Evolutionary conservation across 2,888 invertebrate species (phyloP), one percentile per base, ranked within the genome.

Genomic region (Nezara viridula): DNA sequence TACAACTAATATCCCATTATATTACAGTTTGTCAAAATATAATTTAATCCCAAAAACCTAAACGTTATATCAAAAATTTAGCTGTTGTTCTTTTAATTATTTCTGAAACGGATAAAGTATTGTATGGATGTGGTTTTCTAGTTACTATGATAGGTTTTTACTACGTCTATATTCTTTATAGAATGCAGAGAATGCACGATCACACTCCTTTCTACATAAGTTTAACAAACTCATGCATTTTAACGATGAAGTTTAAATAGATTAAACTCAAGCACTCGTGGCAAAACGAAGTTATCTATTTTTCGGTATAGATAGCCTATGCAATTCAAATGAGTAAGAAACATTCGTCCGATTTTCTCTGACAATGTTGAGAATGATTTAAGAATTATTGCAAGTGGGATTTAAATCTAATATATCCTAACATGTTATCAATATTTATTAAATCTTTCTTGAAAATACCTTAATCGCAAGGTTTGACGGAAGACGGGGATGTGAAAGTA

Each of bases 231-330:
- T 60, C 60, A 60, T 60, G 60, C 60, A 60, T 60, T 60, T 60
- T 60, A 60, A 60, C 60, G 60, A 60, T 60, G 60, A 60, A 60
- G 27, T 60, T 60, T 60, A 60, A 60, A 60, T 60, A 60, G 60
- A 60, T 60, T 60, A 60, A 60, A 27, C 60, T 60, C 27, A 60
- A 60, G 60, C 27, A 60, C 60, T 60, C 60, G 27, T 60, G 60
- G 60, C 27, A 27, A 60, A 60, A 60, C 60, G 60, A 27, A 60
- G 60, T 60, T 60, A 60, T 60, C 60, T 27, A 60, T 60, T 60
- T 27, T 60, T 60, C 27, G 60, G 27, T 60, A 60, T 27, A 60
- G 27, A 60, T 60, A 60, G 60, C 27, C 60, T 60, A 60, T 60
- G 60, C 60, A 60, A 60, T 60, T 60, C 60, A 60, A 60, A 60